Evolutionary conservation across 2,113 vertebrate species (phyloP), one percentile per base, ranked within the genome.

Genomic region (Patagioenas fasciata): DNA sequence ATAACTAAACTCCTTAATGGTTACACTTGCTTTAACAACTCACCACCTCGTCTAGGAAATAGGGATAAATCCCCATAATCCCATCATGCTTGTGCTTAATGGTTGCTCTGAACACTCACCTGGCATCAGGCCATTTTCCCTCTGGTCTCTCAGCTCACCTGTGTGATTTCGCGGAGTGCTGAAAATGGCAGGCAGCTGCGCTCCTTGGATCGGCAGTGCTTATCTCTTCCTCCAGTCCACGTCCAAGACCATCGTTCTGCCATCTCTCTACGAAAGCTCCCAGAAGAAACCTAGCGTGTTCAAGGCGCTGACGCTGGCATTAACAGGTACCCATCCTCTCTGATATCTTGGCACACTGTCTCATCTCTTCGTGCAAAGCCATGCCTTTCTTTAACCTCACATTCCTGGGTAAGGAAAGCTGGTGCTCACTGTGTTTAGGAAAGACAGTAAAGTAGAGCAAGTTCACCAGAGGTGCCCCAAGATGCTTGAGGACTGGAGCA

Each of bases 141-240:
- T 44, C 0, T 18, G 28, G 65, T 82, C 10, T 86, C 58, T 61
- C 24, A 65, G 28, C 57, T 77, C 67, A 56, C 32, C 44, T 53
- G 26, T 65, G 26, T 91, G 88, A 24, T 89, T 88, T 81, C 91
- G 64, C 56, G 98, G 97, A 97, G 93, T 92, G 90, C 98, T 97
- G 98, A 98, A 96, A 38, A 97, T 98, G 97, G 98, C 97, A 56
- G 95, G 95, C 83, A 93, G 92, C 89, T 88, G 96, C 2, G 50
- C 96, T 47, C 96, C 97, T 4, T 99, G 99, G 98, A 98, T 98
- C 10, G 99, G 99, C 90, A 99, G 99, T 0, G 99, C 98, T 4
- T 99, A 99, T 44, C 97, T 99, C 75, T 99, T 99, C 95, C 97
- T 99, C 92, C 98, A 98, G 71, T 99, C 99, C 0, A 97, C 96